phyloP scores from a whole-genome alignment of 2,888 invertebrate genomes.

The Eustalomyia histrio region DNA sequence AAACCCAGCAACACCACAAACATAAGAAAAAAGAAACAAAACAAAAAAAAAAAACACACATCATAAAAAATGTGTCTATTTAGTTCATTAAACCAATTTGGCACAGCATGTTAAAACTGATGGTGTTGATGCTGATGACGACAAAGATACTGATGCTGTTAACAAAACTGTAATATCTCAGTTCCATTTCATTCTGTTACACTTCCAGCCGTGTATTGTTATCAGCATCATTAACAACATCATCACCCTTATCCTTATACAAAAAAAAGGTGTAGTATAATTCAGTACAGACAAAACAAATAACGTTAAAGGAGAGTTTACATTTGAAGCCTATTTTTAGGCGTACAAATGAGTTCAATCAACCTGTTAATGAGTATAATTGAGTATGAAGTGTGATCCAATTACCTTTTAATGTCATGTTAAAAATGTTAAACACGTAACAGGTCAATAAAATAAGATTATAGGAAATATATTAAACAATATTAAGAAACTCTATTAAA shows the following conservation, averaged over 20 bases:
- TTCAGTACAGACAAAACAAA: background rate
- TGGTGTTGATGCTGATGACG: background rate
- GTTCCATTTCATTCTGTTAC: background rate
- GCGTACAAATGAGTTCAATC: constrained; percentile 55
- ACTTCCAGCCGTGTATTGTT: background rate
- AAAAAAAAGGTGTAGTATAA: background rate
- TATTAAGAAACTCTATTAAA: background rate
- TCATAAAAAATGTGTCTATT: constrained; percentile 39
- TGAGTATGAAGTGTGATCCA: constrained; percentile 54
- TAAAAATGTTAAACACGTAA: background rate
- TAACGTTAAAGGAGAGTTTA: background rate
- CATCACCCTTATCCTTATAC: background rate
- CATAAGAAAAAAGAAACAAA: background rate
- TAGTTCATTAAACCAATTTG: constrained; percentile 54
- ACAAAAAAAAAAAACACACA: background rate
- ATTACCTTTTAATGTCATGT: constrained; percentile 57
- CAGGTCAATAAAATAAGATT: background rate
- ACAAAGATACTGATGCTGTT: constrained; percentile 9
- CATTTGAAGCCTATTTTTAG: constrained; percentile 53
- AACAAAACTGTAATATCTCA: constrained; percentile 23
- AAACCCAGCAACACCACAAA: background rate
- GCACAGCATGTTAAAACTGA: constrained; percentile 47
- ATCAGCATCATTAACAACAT: background rate
- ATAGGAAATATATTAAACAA: background rate
- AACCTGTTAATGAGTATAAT: constrained; percentile 57